These are phyloP conservation scores for Drosophila novamexicana DNA, from an alignment of 1,140 invertebrate genomes.

Conservation along the genomic window DNA sequence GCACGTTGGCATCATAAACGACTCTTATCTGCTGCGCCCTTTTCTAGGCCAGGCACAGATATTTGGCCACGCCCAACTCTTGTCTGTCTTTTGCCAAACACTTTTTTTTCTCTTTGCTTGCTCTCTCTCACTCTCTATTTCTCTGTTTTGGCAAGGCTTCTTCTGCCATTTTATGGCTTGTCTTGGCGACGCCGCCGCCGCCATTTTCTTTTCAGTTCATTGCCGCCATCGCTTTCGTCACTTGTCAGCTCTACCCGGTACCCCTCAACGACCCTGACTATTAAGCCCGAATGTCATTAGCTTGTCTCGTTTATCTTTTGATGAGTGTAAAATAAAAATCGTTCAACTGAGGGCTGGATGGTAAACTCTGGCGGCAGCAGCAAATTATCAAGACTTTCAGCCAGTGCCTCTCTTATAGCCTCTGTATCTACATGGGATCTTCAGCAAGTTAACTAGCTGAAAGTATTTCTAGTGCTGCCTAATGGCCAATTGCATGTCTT, in stretches of 20 bases:
- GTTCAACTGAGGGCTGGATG: conserved; percentile 19
- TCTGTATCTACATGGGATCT: background rate
- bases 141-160: conserved; percentile 21
- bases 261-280: conserved; percentile 40
- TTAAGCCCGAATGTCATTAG: conserved; percentile 77
- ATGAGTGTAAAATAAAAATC: conserved; percentile 80
- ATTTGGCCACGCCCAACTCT: conserved; percentile 52
- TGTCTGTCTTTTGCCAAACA: conserved; percentile 56
- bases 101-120: conserved; percentile 4
- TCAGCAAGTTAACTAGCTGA: conserved; percentile 22
- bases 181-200: conserved; percentile 62
- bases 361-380: background rate
- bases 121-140: conserved; percentile 16
- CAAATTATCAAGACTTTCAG: conserved; percentile 38
- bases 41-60: conserved; percentile 54
- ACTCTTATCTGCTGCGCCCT: conserved; percentile 68
- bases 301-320: conserved; percentile 82
- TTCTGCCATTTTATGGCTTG: conserved; percentile 67
- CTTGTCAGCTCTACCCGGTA: background rate
- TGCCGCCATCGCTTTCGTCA: conserved; percentile 61
- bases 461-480: conserved; percentile 13
- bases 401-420: background rate
- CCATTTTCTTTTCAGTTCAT: conserved; percentile 77
- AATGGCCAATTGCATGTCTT: conserved; percentile 2
- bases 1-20: conserved; percentile 76